Evolutionary conservation across 1,140 invertebrate species (phyloP).

Genomic region (Drosophila seguyi): DNA sequence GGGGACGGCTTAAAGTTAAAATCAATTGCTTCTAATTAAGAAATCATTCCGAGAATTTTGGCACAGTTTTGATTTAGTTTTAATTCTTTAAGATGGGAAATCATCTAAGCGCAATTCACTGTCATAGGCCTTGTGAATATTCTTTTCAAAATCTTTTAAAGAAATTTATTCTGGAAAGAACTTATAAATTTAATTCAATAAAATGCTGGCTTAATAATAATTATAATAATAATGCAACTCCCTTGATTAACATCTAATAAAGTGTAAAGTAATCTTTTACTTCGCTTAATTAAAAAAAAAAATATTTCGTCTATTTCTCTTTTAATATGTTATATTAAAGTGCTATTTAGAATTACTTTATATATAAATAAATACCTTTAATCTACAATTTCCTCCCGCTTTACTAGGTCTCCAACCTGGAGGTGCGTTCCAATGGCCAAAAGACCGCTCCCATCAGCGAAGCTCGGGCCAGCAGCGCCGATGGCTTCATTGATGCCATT

Average conservation of each 20-base stretch:
- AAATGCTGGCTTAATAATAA: neutral
- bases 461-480: conserved; percentile 86
- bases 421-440: conserved; percentile 90
- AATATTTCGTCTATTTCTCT: too few species aligned
- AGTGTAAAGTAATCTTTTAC: neutral
- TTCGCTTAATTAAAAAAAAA: rapidly evolving
- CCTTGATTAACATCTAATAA: neutral
- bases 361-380: neutral
- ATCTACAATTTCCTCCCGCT: neutral
- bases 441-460: conserved; percentile 85
- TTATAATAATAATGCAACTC: too few species aligned
- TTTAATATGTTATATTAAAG: neutral
- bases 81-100: neutral
- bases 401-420: conserved; percentile 86
- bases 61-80: neutral
- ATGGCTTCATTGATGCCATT: conserved; percentile 87
- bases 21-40: neutral
- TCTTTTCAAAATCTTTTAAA: neutral
- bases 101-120: neutral
- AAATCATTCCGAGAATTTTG: neutral
- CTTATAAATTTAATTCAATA: neutral
- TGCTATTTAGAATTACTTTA: neutral
- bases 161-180: neutral
- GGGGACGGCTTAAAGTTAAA: neutral
- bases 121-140: neutral